Base-by-base conservation (phyloP, 1,140 invertebrate species). In the Sweltsa coloradensis region DNA sequence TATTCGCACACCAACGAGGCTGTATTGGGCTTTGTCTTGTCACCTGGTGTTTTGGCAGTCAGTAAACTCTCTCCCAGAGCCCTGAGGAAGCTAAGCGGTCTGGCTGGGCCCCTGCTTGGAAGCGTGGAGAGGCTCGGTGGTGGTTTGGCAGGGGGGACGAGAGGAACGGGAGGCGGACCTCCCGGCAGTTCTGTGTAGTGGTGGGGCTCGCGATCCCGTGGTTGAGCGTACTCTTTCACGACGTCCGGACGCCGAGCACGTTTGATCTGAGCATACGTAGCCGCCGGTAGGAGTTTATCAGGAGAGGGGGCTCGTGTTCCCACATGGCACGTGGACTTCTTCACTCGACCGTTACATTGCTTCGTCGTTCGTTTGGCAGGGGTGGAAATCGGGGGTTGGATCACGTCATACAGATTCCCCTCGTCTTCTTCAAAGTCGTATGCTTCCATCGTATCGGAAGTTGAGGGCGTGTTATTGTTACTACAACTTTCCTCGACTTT, bases 401-500 rank as follows among this genome's bases (percentile, higher is more conserved):
- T 54, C 11, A 39, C 47, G 0, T 46, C 51, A 40, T 54, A 49
- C 1, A 50, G 25, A 29, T 56, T 54, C n/a, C 61, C 58, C 11
- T 47, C 50, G 26, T 19, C 43, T 7, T 41, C 39, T 23, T 43
- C 45, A n/a, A 22, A n/a, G n/a, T n/a, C n/a, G n/a, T n/a, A n/a
- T n/a, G 34, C 34, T 9, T n/a, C 42, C 7, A 31, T 3, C 6
- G 2, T 19, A 7, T 51, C 27, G 11, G 52, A 19, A 9, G 47
- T 51, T 18, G 34, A 23, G 21, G 60, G 58, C 37, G 64, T 61
- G 46, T 73, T 72, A 51, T 79, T 78, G 24, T 72, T 73, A 53
- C 79, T 80, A 52, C 76, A 79, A 29, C 68, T 79, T 51, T 83
- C 79, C 56, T 82, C 78, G 1, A 83, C 75, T 55, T 84, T 83